phyloP scores from a whole-genome alignment of 2,113 vertebrate genomes.

The Andinoacara biseriatus region DNA sequence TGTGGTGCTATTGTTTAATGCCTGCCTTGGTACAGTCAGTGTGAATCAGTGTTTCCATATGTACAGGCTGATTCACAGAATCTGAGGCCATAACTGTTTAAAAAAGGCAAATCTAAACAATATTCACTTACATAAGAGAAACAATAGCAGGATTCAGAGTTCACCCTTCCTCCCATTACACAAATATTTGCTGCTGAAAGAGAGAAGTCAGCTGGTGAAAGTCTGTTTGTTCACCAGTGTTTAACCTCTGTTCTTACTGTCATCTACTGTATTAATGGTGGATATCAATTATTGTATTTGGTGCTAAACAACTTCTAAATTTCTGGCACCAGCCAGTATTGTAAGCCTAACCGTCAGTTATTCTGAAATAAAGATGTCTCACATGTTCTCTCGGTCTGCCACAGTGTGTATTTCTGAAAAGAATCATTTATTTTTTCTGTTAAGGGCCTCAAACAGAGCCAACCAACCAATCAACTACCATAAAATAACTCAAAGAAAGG shows the following conservation, averaged over 20 bases:
- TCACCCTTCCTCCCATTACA: constrained; percentile 38
- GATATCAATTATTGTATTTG: neutral
- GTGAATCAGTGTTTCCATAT: constrained; percentile 7
- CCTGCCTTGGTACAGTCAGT: neutral
- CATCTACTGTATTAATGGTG: neutral
- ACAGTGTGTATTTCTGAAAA: neutral
- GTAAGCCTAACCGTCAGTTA: neutral
- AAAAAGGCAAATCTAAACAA: constrained; percentile 52
- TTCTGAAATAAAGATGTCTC: neutral
- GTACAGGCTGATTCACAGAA: constrained; percentile 3
- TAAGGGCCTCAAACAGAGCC: neutral
- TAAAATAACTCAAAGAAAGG: neutral
- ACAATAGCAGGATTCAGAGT: constrained; percentile 54
- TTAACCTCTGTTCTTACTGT: neutral
- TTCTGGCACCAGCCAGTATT: accelerated
- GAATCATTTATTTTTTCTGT: neutral
- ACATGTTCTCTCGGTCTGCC: neutral
- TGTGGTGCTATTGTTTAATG: neutral
- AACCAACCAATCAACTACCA: neutral
- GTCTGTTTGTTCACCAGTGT: constrained; percentile 12
- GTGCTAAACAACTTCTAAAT: neutral
- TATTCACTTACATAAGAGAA: constrained; percentile 29
- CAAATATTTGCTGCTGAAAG: constrained; percentile 60
- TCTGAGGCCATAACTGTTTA: constrained; percentile 36
- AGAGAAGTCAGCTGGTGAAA: constrained; percentile 43